Base-by-base conservation (phyloP, 2,797 vertebrate species). In the Rhynchotus rufescens region DNA sequence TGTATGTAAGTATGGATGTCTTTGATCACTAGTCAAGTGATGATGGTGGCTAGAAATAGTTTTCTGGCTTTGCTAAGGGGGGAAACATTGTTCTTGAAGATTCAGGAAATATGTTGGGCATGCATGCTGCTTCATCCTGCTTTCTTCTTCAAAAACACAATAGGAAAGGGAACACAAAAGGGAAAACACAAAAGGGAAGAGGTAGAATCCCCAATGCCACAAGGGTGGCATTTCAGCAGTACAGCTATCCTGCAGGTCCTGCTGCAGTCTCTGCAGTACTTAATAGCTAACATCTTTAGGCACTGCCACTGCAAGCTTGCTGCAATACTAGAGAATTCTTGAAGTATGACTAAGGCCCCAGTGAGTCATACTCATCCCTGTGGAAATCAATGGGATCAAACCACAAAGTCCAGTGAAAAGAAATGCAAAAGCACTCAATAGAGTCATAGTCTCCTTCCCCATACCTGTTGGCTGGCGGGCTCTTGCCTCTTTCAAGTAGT, bases 401-500 rank as follows among this genome's bases (percentile, higher is more conserved):
- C 44, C 56, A 52, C 66, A 59, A 66, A 9, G 14, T 6, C 28
- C 76, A 3, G 2, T 12, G 40, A 59, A 65, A 81, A 72, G 51
- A 80, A 83, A 89, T 19, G 45, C 15, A 40, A 38, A 83, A 80
- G 45, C 8, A 6, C 38, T 34, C 42, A 56, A 2, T 5, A 11
- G 74, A 85, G 67, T 40, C 71, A 23, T 0, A 2, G 57, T 62
- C 69, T 60, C 4, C 2, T 38, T n/a, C 54, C 25, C 28, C 36
- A 1, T 97, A 99, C 99, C 99, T 98, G 99, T 98, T 0, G 99
- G 99, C 90, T 99, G 98, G 96, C 99, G 99, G 93, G 99, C 98
- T 97, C 99, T 98, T 7, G 99, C 99, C 98, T 99, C 99, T 97
- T 99, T 99, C 96, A 99, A 98, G 97, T 99, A 99, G 98, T 98